Base-by-base conservation (phyloP, 2,888 invertebrate genomes). In the Sipha maydis region DNA sequence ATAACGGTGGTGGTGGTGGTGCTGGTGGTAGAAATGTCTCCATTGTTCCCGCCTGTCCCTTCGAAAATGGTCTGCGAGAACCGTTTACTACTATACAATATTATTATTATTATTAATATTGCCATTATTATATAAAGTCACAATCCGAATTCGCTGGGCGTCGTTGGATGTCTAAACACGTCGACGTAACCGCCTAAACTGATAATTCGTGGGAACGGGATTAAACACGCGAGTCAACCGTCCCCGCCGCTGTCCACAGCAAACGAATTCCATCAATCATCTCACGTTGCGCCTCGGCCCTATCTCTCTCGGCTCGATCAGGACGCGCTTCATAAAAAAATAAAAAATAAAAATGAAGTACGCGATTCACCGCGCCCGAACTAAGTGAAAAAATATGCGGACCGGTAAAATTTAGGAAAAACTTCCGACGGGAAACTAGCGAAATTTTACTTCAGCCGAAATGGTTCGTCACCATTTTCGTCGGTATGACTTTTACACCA, bases 41-140 rank as follows among this genome's bases (percentile, higher is more conserved):
- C 41, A 80, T 86, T 80, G 80, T 80, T 9, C 54, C 9, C 56
- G 0, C 21, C 48, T 48, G 79, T 79, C 79, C 86, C 71, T 56
- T 56, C 56, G 86, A 79, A 38, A 86, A 79, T 48, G 73, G 71
- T 38, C 38, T 79, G 56, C 34, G 48, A 41, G 54, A 14, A 54
- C 31, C 54, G 80, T 61, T 41, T 61, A 79, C 79, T 75, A 31
- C 75, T 61, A 48, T 14, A 61, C 61, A 25, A 61, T 61, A 61
- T 61, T 83, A 56, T 73, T 54, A 79, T 21, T 31, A 79, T 85
- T 38, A 71, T 38, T 54, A 73, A n/a, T 48, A 69, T 69, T 69
- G 31, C 21, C 11, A 48, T n/a, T 69, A n/a, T n/a, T 67, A 67
- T 67, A 38, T 38, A 28, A 67, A 84, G 5, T 84, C 75, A 75